Evolutionary conservation across 37 sponge, comb jelly and placozoan species (phyloP), one percentile per base, ranked within the genome.

Genomic region (Agelas oroides): DNA sequence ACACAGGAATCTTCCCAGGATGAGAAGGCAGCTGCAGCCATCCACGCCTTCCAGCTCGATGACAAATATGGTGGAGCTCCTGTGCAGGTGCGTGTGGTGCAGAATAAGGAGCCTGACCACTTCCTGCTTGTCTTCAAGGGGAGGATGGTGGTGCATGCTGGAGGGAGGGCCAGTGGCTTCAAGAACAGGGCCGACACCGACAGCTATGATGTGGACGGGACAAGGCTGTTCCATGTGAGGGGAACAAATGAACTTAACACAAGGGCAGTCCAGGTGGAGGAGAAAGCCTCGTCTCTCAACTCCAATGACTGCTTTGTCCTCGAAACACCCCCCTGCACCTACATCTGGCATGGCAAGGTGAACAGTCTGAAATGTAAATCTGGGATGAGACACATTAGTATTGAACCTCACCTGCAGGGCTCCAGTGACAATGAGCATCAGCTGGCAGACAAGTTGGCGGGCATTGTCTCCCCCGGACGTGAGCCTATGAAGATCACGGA

Each of bases 281-380:
- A 96, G 80, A 65, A 58, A 59, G 97, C 97, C 15, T 31, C 92
- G 3, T 84, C 89, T 33, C 95, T 96, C 53, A 96, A 96, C 75
- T 91, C 95, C 88, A 94, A 95, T 36, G 98, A 98, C 67, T 91
- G 91, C 62, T 98, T 95, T 75, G 94, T 98, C 35, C 81, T 95
- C 28, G 92, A 96, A 81, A 89, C 94, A 23, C 94, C 92, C 17
- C 34, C 32, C 2, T 80, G 54, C 35, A 98, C 94, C 31, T 98
- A 91, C 88, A 86, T 98, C 73, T 98, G 98, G 98, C 93, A 94
- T 82, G 98, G 98, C 40, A 98, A 98, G 96, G 94, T 94, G 41
- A 88, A 87, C 61, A 73, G 1, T 13, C 34, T 38, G 31, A 58
- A 24, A 35, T 16, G 5, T 70, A 2, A 36, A 41, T 32, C 11